A percentile compares a stretch with the other conserved stretches of the same genome.
Conservation (phyloP, 2,888 invertebrate genomes). For the Clanis bilineata region DNA sequence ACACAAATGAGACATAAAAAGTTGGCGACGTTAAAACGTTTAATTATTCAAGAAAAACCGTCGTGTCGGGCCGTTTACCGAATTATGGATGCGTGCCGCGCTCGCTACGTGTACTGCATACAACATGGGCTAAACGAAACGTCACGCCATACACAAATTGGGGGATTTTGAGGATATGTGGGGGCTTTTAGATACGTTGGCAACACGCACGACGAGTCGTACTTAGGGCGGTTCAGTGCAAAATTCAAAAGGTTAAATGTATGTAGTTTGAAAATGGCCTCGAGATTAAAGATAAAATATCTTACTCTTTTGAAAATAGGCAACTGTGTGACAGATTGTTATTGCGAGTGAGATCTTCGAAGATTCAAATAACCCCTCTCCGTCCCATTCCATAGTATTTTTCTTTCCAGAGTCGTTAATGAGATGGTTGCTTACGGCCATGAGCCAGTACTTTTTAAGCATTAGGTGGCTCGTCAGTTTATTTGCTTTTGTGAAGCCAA, state of each 20-base stretch:
- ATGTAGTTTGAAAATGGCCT: no score
- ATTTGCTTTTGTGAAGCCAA: no score
- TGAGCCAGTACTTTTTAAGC: no score
- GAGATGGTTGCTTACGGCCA: no score
- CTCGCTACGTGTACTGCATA: background rate
- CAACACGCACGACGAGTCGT: background rate
- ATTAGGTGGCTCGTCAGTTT: no score
- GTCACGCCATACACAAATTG: background rate
- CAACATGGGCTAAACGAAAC: slow-evolving; percentile 1
- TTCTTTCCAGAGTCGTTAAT: no score
- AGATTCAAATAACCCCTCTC: no score
- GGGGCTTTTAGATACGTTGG: slow-evolving; percentile 3
- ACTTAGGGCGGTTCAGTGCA: background rate
- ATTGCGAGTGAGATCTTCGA: no score
- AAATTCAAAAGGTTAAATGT: background rate
- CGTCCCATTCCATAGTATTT: no score
- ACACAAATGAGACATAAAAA: slow-evolving; percentile 9
- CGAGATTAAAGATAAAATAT: no score
- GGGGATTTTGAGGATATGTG: slow-evolving; percentile 5
- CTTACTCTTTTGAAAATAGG: no score
- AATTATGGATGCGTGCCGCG: slow-evolving; percentile 14
- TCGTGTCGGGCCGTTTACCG: slow-evolving; percentile 12
- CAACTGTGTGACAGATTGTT: no score
- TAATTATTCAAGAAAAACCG: slow-evolving; percentile 18
- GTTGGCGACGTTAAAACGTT: slow-evolving; percentile 6